Base-by-base conservation (phyloP, 2,888 invertebrate species). In the Proisotoma minuta region DNA sequence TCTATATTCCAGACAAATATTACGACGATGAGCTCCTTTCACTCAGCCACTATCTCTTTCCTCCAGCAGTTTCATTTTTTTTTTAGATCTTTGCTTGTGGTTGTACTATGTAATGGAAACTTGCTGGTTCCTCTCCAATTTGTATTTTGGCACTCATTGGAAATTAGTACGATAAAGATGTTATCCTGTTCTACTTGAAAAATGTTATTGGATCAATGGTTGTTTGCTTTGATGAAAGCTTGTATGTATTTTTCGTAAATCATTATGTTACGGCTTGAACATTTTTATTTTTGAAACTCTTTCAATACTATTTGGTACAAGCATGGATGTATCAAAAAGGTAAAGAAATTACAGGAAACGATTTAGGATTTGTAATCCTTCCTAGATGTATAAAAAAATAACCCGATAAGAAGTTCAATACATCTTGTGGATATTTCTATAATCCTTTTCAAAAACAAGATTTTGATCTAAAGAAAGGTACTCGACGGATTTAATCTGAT, bases 1-100 rank as follows among this genome's bases (percentile, higher is more conserved):
- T 71, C 69, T 63, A 71, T 71, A 60, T 57, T 22, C 23, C 51
- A 40, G 66, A 63, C 66, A 59, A 43, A 53, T 59, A 63, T 58
- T 58, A 61, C 51, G 34, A 59, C 59, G 60, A 60, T 52, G 52
- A 50, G 60, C 60, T 60, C 43, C 52, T 28, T 39, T 24, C 34
- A 34, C 34, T 34, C 34, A 34, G 34, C 34, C 34, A n/a, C 10
- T 58, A 23, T 58, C 47, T 58, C 24, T 26, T 15, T 28, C 56
- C 22, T 50, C 8, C 53, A 48, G 54, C 34, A 47, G 22, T 39
- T 5, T 29, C 34, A 20, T 40, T 10, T 52, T n/a, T 15, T 34
- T 34, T 34, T 15, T 34, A 15, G 8, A 15, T 8, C 34, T 34
- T 8, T 34, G 34, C 15, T 8, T 34, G 34, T 34, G 34, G 34